A percentile compares a stretch with the other conserved stretches of the same genome.
phyloP scores from a whole-genome alignment of 2,888 invertebrate species.

The Hydroisotoma schaefferi region DNA sequence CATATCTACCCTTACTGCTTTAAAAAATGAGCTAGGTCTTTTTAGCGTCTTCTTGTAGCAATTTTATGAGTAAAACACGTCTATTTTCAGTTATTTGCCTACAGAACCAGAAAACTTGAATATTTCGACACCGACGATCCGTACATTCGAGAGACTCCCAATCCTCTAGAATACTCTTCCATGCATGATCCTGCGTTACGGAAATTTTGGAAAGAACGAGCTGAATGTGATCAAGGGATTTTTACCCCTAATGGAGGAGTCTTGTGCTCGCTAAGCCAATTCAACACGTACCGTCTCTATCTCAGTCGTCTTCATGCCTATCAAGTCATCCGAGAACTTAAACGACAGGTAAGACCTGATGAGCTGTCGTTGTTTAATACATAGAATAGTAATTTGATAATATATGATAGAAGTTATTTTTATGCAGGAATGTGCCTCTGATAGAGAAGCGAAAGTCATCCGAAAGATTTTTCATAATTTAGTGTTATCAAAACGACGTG shows the following conservation, averaged over 20 bases:
- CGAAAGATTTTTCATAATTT: too few species aligned
- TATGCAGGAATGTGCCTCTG: too few species aligned
- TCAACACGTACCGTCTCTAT: background rate
- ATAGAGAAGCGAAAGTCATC: too few species aligned
- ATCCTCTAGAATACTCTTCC: background rate
- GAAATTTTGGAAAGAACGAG: background rate
- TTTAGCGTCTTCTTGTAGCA: too few species aligned
- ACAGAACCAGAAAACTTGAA: background rate
- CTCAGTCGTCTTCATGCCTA: background rate
- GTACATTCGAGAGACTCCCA: background rate
- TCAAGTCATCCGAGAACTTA: background rate
- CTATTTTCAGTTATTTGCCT: background rate
- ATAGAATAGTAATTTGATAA: too few species aligned
- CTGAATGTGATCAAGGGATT: too few species aligned
- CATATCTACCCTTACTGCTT: too few species aligned
- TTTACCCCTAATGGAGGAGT: background rate
- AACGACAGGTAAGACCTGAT: background rate
- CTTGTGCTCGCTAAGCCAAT: background rate
- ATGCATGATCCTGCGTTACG: background rate
- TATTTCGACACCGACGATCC: background rate
- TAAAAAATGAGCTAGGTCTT: too few species aligned
- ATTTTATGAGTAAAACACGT: too few species aligned
- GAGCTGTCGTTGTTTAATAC: too few species aligned
- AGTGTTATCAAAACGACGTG: too few species aligned
- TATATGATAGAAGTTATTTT: too few species aligned